These are phyloP conservation scores for Calyptomena viridis DNA, from an alignment of 2,113 vertebrate species.

Conservation along the genomic window DNA sequence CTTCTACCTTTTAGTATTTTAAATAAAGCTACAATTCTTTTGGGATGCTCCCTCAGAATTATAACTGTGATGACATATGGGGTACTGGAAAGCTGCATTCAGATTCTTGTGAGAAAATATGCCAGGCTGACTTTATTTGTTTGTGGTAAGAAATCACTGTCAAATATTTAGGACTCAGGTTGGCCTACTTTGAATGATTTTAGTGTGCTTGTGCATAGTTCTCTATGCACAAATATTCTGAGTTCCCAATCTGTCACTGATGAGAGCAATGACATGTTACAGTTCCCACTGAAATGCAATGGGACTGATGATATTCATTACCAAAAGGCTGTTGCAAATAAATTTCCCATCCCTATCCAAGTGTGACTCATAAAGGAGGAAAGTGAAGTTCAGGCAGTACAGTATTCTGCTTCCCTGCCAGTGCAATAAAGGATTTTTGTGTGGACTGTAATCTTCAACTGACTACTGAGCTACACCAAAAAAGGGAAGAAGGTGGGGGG, in stretches of 20 bases:
- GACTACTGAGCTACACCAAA: neutral
- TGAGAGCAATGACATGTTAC: neutral
- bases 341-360: neutral
- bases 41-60: neutral
- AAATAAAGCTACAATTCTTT: neutral
- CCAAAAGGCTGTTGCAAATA: neutral
- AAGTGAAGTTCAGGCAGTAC: neutral
- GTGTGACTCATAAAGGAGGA: neutral
- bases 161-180: neutral
- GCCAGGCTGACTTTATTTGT: neutral
- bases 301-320: neutral
- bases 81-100: neutral
- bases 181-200: neutral
- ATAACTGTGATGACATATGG: neutral
- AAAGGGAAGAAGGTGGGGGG: neutral
- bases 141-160: neutral
- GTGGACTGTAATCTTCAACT: neutral
- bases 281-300: neutral
- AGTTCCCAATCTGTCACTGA: neutral
- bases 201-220: neutral
- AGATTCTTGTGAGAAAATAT: neutral
- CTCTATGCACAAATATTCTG: neutral
- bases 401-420: neutral
- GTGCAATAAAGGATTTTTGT: neutral
- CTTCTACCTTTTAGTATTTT: neutral